These are phyloP conservation scores for Eilema caniola DNA, from an alignment of 2,888 invertebrate species.

Conservation along the genomic window DNA sequence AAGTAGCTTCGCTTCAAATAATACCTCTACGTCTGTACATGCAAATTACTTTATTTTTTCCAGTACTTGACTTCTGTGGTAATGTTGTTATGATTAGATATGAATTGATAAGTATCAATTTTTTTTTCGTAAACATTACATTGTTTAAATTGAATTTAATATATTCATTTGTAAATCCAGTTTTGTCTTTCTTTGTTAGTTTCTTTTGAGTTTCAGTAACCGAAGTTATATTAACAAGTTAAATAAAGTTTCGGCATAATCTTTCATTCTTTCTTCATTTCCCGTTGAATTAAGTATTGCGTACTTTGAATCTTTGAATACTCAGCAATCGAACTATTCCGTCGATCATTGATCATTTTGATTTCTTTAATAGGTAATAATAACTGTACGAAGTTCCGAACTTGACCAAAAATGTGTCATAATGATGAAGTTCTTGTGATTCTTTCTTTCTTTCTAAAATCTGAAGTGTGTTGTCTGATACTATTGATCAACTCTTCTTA, in stretches of 20 bases:
- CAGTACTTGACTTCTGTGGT: constrained; percentile 42
- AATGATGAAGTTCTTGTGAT: too few species aligned
- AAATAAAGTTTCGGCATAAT: constrained; percentile 14
- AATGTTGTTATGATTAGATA: constrained; percentile 31
- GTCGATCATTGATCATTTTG: constrained; percentile 30
- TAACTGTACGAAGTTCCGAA: constrained; percentile 37
- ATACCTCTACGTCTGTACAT: constrained; percentile 29
- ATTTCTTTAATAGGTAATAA: constrained; percentile 26
- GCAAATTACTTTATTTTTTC: constrained; percentile 49
- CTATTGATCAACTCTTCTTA: too few species aligned
- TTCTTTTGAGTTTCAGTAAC: constrained; percentile 16
- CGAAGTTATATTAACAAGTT: background rate
- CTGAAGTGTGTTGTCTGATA: too few species aligned
- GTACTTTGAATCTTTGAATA: constrained; percentile 22
- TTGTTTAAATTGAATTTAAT: background rate
- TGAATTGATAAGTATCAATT: background rate
- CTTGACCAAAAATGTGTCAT: constrained; percentile 27
- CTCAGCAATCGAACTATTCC: constrained; percentile 30
- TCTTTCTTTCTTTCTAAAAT: too few species aligned
- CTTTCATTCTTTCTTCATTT: constrained; percentile 21
- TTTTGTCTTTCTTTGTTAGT: constrained; percentile 9
- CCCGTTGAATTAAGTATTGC: constrained; percentile 15
- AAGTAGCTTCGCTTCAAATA: constrained; percentile 41
- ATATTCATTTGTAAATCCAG: background rate
- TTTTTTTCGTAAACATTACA: background rate